A percentile compares a stretch with the other conserved stretches of the same genome.
phyloP scores from a whole-genome alignment of 2,113 vertebrate species.

The Picathartes gymnocephalus region DNA sequence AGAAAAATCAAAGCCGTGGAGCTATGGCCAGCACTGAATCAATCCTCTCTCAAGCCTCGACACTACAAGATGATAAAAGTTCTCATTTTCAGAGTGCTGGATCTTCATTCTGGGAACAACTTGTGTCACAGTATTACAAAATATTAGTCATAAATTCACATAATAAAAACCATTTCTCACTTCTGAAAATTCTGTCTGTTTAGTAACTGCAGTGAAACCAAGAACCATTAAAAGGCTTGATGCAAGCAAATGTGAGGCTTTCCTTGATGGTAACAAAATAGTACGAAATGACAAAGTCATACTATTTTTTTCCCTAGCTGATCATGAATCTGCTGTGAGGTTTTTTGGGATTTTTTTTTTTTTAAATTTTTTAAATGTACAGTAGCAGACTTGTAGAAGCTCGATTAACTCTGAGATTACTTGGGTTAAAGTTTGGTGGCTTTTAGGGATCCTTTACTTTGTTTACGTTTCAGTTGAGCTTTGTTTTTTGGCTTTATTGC shows the following conservation, averaged over 20 bases:
- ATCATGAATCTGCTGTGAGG: not conserved
- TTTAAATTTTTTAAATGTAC: not conserved
- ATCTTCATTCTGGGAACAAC: not conserved
- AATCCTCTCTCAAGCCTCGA: not conserved
- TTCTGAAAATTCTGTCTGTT: not conserved
- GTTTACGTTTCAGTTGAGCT: not conserved
- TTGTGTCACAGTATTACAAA: not conserved
- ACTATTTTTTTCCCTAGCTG: not conserved
- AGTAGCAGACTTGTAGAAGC: not conserved
- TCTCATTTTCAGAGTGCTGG: not conserved
- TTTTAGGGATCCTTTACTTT: not conserved
- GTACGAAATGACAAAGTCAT: not conserved
- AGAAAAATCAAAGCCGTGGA: not conserved
- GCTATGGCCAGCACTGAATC: not conserved
- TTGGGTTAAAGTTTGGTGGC: not conserved
- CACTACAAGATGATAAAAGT: not conserved
- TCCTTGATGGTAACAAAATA: not conserved
- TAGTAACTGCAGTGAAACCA: not conserved
- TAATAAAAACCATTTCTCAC: not conserved
- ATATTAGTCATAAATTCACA: not conserved
- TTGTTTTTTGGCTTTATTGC: not conserved
- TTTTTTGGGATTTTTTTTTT: not conserved
- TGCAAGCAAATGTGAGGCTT: not conserved
- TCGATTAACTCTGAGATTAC: not conserved
- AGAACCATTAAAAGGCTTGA: not conserved